Evolutionary conservation across 2,888 invertebrate genomes (phyloP), one percentile per base, ranked within the genome.

Genomic region (Tetragonula carbonaria): DNA sequence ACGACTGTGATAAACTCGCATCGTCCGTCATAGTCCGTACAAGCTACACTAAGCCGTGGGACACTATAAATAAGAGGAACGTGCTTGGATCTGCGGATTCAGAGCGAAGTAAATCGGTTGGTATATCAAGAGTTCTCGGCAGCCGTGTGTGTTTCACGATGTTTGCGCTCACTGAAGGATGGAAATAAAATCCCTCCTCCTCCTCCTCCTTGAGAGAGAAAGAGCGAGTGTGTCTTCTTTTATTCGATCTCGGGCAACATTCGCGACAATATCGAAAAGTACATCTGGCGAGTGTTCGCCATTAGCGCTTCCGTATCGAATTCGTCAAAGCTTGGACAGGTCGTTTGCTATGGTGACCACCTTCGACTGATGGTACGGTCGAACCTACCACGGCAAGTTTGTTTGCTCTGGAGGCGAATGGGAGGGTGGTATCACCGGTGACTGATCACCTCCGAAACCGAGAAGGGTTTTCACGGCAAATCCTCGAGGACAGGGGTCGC

Each of bases 401-500:
- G 88, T 91, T 90, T 88, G 87, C 85, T 85, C 84, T 80, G 78
- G 79, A 76, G 68, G 78, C 78, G 70, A 72, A 84, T 79, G 80
- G 70, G 78, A 84, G 86, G 90, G 85, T 84, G 85, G 82, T 80
- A 28, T 28, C 28, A 68, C 16, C 62, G 23, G 88, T 91, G 91
- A 91, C 87, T 89, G 91, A 92, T 91, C 88, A 88, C 90, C 88
- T 75, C 85, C 79, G 87, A 90, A 88, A 87, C 84, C 90, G 85
- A 88, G 90, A 88, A 92, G 91, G 90, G 88, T 86, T 87, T 82
- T 62, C 84, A 57, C 67, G 78, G 87, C 84, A 88, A 91, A 91
- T 90, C 92, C 90, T 88, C 84, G 91, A 90, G 89, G 92, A 91
- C 92, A 91, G 87, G 92, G 92, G 91, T 91, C 88, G 87, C 83